These are phyloP conservation scores for Calliphora vomitoria DNA, from an alignment of 2,888 invertebrate genomes.

Conservation along the genomic window DNA sequence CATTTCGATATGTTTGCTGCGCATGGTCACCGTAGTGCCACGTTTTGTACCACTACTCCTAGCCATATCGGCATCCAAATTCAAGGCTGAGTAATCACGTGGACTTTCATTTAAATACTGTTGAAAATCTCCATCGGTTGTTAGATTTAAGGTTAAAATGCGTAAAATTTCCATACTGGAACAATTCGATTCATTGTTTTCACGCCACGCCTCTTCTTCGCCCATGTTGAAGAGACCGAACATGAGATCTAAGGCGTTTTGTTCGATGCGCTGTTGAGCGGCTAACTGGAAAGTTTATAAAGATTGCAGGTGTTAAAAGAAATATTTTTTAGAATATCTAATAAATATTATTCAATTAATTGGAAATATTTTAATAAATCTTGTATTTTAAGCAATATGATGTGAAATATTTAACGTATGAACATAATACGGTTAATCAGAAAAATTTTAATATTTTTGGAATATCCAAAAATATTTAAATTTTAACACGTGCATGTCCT, in stretches of 20 bases:
- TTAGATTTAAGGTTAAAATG: slow-evolving; percentile 81
- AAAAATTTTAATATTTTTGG: too few relatives aligned
- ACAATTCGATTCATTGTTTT: slow-evolving; percentile 81
- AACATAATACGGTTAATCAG: too few relatives aligned
- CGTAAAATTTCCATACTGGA: slow-evolving; percentile 83
- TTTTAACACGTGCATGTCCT: too few relatives aligned
- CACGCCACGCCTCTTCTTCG: slow-evolving; percentile 79
- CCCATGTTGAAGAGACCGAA: slow-evolving; percentile 82
- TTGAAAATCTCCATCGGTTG: slow-evolving; percentile 79
- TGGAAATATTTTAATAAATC: too few relatives aligned
- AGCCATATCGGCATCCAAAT: slow-evolving; percentile 38
- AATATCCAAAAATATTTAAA: too few relatives aligned
- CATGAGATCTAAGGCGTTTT: slow-evolving; percentile 81
- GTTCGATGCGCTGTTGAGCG: slow-evolving; percentile 80
- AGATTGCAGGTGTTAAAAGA: background rate
- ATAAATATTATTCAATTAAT: too few relatives aligned
- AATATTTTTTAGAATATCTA: too few relatives aligned
- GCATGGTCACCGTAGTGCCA: slow-evolving; percentile 58
- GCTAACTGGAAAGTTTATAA: slow-evolving; percentile 75
- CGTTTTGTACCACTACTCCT: slow-evolving; percentile 27
- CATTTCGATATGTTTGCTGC: slow-evolving; percentile 79
- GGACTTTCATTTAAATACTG: slow-evolving; percentile 77
- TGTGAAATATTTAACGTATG: too few relatives aligned
- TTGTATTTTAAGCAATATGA: too few relatives aligned
- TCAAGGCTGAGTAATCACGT: slow-evolving; percentile 76